Evolutionary conservation across 1,140 invertebrate genomes (phyloP).

Genomic region (Psix sp.): DNA sequence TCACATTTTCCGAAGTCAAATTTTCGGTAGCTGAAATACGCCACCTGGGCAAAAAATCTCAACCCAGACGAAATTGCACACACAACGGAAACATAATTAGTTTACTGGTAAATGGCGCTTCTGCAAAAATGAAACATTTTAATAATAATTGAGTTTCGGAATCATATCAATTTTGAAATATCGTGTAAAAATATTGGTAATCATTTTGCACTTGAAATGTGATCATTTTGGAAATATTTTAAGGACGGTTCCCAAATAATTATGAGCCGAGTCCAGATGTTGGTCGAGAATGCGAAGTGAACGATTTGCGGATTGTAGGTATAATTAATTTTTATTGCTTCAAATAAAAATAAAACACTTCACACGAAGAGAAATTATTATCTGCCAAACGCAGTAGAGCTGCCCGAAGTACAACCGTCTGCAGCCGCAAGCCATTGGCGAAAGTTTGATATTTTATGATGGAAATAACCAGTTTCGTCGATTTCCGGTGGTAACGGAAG

Average conservation of each 20-base stretch:
- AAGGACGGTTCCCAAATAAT: slow-evolving; percentile 26
- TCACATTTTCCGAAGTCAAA: not conserved
- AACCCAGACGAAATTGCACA: too few relatives aligned
- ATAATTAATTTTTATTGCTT: slow-evolving; percentile 54
- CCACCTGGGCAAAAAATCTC: too few relatives aligned
- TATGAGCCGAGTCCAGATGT: slow-evolving; percentile 18
- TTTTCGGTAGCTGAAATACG: too few relatives aligned
- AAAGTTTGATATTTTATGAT: slow-evolving; percentile 67
- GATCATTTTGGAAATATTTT: not conserved
- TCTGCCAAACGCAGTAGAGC: slow-evolving; percentile 37
- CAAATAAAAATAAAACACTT: slow-evolving; percentile 52
- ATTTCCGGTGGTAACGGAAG: slow-evolving; percentile 70
- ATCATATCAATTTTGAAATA: too few relatives aligned
- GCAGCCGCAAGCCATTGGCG: slow-evolving; percentile 59
- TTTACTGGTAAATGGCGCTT: too few relatives aligned
- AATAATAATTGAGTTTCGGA: too few relatives aligned
- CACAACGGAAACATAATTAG: too few relatives aligned
- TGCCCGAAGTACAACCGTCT: slow-evolving; percentile 34
- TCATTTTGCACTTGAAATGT: not conserved
- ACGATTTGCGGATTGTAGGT: slow-evolving; percentile 26
- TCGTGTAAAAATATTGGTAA: too few relatives aligned
- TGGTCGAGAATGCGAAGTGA: slow-evolving; percentile 19
- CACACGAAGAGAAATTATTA: slow-evolving; percentile 48
- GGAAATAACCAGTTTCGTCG: slow-evolving; percentile 66
- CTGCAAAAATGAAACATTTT: too few relatives aligned